Percentiles rank a stretch among this genome's conserved stretches.
Conservation (phyloP, 2,797 vertebrate genomes). For the Coracias cyanogaster region DNA sequence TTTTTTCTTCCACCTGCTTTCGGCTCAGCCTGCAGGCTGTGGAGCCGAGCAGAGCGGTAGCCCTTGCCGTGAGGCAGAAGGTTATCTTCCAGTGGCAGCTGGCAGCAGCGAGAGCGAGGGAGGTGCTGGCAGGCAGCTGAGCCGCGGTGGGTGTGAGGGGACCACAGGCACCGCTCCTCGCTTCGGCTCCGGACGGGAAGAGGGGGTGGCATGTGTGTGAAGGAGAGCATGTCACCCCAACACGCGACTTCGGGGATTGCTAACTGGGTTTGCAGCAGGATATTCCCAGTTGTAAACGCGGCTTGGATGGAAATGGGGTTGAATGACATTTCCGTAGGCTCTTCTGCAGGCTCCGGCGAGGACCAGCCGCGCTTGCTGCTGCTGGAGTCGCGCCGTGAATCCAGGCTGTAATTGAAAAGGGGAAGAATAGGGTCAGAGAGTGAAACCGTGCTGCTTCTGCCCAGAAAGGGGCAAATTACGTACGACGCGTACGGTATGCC, state of each 20-base stretch:
- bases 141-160: not conserved
- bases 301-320: not conserved
- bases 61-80: not conserved
- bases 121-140: not conserved
- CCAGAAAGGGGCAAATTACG: not conserved
- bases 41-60: not conserved
- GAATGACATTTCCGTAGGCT: not conserved
- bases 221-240: not conserved
- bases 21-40: not conserved
- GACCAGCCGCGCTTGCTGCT: fast-evolving
- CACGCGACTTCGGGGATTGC: fast-evolving
- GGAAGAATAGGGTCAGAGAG: not conserved
- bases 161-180: fast-evolving
- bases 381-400: not conserved
- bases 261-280: not conserved
- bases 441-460: not conserved
- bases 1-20: not conserved
- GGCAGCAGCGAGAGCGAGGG: too few species aligned
- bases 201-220: too few species aligned
- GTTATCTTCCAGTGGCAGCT: too few species aligned
- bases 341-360: not conserved
- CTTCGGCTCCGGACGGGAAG: fast-evolving
- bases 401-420: not conserved
- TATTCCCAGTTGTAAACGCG: not conserved
- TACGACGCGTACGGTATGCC: not conserved